phyloP scores from a whole-genome alignment of 1,140 invertebrate genomes.

The Ylistrum balloti region DNA sequence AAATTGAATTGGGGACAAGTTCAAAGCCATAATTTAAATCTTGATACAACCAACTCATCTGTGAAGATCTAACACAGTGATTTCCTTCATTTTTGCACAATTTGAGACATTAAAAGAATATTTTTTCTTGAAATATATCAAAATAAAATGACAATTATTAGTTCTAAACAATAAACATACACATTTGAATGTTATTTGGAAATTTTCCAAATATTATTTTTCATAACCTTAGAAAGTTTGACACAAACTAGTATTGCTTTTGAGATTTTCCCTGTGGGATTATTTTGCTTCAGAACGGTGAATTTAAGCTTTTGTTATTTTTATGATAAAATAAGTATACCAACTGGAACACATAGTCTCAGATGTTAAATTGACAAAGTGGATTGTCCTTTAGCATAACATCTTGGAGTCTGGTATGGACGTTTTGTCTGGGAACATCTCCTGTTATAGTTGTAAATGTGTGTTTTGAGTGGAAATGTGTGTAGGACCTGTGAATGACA shows the following conservation, averaged over 20 bases:
- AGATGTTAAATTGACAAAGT: not conserved
- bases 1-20: conserved; percentile 33
- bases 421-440: not conserved
- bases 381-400: not conserved
- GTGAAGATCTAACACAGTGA: not conserved
- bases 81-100: not conserved
- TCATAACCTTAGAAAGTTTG: not conserved
- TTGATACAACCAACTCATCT: not conserved
- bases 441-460: not conserved
- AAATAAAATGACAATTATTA: not conserved
- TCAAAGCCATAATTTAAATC: conserved; percentile 12
- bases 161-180: not conserved
- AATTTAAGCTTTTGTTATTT: conserved; percentile 40
- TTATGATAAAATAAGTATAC: conserved; percentile 36
- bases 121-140: not conserved
- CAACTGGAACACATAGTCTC: not conserved
- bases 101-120: not conserved
- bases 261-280: not conserved
- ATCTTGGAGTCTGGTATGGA: not conserved
- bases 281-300: not conserved
- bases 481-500: not conserved
- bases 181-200: not conserved
- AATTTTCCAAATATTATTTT: not conserved
- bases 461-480: not conserved
- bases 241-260: not conserved